phyloP scores from a whole-genome alignment of 2,797 vertebrate species.

The Rousettus madagascariensis region DNA sequence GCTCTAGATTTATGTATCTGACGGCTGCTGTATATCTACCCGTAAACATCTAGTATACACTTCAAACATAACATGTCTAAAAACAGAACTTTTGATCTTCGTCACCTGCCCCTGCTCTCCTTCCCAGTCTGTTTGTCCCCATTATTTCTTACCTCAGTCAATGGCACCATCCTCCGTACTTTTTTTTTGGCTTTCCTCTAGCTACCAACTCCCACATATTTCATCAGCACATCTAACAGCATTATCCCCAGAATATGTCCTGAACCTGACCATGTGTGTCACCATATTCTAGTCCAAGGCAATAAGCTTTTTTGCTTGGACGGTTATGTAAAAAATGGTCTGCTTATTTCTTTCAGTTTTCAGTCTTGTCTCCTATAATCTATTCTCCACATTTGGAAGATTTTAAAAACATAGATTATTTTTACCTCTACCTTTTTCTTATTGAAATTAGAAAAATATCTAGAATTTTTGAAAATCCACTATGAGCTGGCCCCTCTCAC shows the following conservation, averaged over 20 bases:
- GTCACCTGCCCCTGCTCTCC: not conserved
- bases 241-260: not conserved
- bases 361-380: not conserved
- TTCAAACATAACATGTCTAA: not conserved
- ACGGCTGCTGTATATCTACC: not conserved
- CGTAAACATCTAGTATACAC: not conserved
- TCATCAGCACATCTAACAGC: not conserved
- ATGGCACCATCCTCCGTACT: not conserved
- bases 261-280: not conserved
- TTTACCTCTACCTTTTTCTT: not conserved
- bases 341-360: not conserved
- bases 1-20: not conserved
- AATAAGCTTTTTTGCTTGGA: not conserved
- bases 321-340: not conserved
- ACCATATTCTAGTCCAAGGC: not conserved
- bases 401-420: constrained; percentile 14
- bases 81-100: not conserved
- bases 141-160: not conserved
- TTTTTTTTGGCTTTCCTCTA: not conserved
- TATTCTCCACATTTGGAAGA: not conserved
- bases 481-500: not conserved
- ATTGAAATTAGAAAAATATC: not conserved
- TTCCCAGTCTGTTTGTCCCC: not conserved
- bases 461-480: not conserved
- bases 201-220: not conserved